These are phyloP conservation scores for Anthonomus grandis DNA, from an alignment of 1,140 invertebrate genomes.

Conservation along the genomic window DNA sequence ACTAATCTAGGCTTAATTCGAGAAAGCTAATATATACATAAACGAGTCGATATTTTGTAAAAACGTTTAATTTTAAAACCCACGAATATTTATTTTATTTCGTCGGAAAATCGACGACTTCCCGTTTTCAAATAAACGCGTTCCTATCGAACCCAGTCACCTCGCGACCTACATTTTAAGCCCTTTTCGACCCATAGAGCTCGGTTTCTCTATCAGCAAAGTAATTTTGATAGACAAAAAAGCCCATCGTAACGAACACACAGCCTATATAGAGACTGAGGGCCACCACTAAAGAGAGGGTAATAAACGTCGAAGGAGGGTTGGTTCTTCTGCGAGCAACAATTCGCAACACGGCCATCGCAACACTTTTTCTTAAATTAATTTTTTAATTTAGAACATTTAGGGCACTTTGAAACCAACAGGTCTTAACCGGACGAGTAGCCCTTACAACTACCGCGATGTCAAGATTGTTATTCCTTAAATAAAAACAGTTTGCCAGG, in stretches of 20 bases:
- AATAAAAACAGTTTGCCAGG: slow-evolving; percentile 4
- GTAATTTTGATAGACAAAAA: slow-evolving; percentile 20
- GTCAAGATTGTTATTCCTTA: slow-evolving; percentile 9
- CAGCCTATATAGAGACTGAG: slow-evolving; percentile 14
- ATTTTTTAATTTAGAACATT: neutral
- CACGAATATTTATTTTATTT: too few species aligned
- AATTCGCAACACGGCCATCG: slow-evolving; percentile 15
- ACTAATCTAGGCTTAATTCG: too few species aligned
- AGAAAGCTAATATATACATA: too few species aligned
- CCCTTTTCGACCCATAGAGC: slow-evolving; percentile 2
- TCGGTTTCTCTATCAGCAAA: slow-evolving; percentile 4
- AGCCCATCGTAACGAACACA: slow-evolving; percentile 19
- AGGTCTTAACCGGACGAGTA: slow-evolving; percentile 19
- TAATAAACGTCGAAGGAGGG: slow-evolving; percentile 15
- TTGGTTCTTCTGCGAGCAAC: slow-evolving; percentile 4
- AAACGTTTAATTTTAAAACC: too few species aligned
- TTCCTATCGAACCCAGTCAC: neutral
- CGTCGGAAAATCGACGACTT: neutral
- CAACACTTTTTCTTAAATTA: neutral
- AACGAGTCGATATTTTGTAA: too few species aligned
- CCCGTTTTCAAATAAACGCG: neutral
- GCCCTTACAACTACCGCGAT: slow-evolving; percentile 18
- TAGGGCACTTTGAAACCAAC: slow-evolving; percentile 11
- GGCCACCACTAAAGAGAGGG: slow-evolving; percentile 11
- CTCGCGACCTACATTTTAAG: neutral